Evolutionary conservation across 2,113 vertebrate species (phyloP), one percentile per base, ranked within the genome.

Genomic region (Rhynchopsitta pachyrhyncha): DNA sequence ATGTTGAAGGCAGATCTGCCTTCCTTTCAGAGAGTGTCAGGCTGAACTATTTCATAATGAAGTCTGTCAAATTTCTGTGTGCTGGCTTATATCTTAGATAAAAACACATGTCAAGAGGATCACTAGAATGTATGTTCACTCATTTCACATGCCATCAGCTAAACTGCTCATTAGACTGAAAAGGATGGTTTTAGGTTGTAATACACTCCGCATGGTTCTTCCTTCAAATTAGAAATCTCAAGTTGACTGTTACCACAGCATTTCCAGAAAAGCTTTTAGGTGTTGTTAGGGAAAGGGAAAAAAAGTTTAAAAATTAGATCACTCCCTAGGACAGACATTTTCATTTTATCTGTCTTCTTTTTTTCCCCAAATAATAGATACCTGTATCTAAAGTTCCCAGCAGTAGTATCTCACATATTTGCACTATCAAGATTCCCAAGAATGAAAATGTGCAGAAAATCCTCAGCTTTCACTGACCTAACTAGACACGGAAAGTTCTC

Each of bases 41-140:
- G 39, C 41, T 80, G 62, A 66, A 82, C 23, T 53, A 60, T 15
- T 52, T 59, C 49, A 47, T 22, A 55, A 68, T 0, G 4, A 77
- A 70, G 75, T 67, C 4, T 10, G 41, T 31, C 77, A 75, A 23
- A 55, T 63, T 77, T 90, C 91, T 49, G 39, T 20, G 17, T 63
- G 62, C 52, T 71, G 50, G 24, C 66, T 91, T 70, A 55, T 37
- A 37, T 31, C 68, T 49, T 52, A 27, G 42, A 46, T 28, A 78
- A 82, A 86, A 70, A n/a, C n/a, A 33, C 50, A 25, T 1, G 22
- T 15, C 8, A 8, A 57, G n/a, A 92, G 42, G 33, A 69, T 73
- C 27, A 4, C 39, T 31, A 60, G 29, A 69, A 50, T 9, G 29
- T 20, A 46, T 0, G 0, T 46, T 78, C 31, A 17, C 27, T 24